A percentile compares a stretch with the other conserved stretches of the same genome.
Evolutionary conservation across 2,888 invertebrate genomes (phyloP).

Genomic region (Diarsia mendica): DNA sequence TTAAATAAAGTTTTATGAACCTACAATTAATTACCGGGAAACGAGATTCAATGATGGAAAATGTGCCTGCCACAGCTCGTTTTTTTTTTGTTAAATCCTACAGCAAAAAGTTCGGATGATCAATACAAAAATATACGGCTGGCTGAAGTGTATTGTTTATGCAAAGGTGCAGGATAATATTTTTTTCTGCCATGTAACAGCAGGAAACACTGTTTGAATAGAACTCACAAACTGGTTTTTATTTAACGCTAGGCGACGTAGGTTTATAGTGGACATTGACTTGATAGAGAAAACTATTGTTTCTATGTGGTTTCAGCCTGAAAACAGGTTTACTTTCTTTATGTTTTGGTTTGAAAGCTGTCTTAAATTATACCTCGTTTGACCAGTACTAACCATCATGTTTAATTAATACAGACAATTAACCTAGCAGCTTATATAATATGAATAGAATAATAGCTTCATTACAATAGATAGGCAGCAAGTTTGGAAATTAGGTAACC

Average conservation of each 20-base stretch:
- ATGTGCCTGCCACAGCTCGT: background rate
- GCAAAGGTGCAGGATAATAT: constrained; percentile 39
- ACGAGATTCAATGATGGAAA: constrained; percentile 17
- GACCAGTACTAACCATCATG: constrained; percentile 17
- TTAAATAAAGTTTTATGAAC: constrained; percentile 5
- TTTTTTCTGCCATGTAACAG: constrained; percentile 32
- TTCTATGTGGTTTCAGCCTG: constrained; percentile 28
- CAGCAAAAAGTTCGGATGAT: constrained; percentile 25
- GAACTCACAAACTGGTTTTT: constrained; percentile 43
- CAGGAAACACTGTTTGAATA: constrained; percentile 39
- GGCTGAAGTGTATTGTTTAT: constrained; percentile 40
- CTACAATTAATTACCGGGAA: constrained; percentile 20
- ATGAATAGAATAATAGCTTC: constrained; percentile 32
- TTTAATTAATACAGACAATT: constrained; percentile 27
- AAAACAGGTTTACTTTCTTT: constrained; percentile 30
- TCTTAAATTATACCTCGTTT: constrained; percentile 8
- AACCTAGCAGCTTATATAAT: constrained; percentile 38
- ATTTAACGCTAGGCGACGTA: background rate
- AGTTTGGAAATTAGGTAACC: constrained; percentile 27
- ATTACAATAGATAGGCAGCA: constrained; percentile 23
- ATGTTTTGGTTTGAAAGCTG: constrained; percentile 22
- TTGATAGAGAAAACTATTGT: constrained; percentile 22
- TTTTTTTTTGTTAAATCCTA: constrained; percentile 6
- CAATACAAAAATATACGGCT: constrained; percentile 21
- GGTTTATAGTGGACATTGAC: constrained; percentile 14